Evolutionary conservation across 2,797 vertebrate species (phyloP).

Genomic region (Tadarida brasiliensis): DNA sequence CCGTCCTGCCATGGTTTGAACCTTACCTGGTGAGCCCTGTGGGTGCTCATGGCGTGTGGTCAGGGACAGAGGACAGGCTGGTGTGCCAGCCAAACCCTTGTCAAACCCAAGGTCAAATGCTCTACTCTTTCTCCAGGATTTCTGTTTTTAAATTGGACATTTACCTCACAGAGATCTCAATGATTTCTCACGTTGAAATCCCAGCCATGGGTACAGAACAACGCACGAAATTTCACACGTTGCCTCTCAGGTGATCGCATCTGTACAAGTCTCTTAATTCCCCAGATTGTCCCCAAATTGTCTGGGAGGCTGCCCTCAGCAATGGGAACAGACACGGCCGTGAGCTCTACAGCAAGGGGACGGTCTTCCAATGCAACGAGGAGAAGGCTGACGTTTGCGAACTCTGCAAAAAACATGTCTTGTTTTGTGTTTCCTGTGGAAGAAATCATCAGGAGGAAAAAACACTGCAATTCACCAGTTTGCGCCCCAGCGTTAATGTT

Average conservation of each 20-base stretch:
- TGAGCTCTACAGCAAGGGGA: not conserved
- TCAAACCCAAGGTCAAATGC: not conserved
- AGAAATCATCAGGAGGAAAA: not conserved
- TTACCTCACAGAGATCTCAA: not conserved
- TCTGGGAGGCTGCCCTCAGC: too few species aligned
- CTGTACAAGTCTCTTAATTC: rapidly evolving
- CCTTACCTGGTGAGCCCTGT: not conserved
- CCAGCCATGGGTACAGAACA: rapidly evolving
- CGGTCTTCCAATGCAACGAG: not conserved
- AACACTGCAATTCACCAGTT: not conserved
- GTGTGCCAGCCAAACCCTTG: rapidly evolving
- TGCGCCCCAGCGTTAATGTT: not conserved
- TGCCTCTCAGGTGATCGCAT: rapidly evolving
- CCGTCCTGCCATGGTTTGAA: too few species aligned
- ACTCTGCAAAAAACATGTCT: not conserved
- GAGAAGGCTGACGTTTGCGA: not conserved
- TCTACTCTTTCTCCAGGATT: not conserved
- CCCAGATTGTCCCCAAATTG: too few species aligned
- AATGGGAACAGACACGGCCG: not conserved
- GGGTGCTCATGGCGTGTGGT: rapidly evolving
- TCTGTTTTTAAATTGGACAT: not conserved
- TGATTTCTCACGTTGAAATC: not conserved
- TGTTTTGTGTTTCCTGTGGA: not conserved
- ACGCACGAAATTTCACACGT: rapidly evolving
- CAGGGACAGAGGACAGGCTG: not conserved